phyloP scores from a whole-genome alignment of 1,140 invertebrate species.

The Streblospio benedicti region DNA sequence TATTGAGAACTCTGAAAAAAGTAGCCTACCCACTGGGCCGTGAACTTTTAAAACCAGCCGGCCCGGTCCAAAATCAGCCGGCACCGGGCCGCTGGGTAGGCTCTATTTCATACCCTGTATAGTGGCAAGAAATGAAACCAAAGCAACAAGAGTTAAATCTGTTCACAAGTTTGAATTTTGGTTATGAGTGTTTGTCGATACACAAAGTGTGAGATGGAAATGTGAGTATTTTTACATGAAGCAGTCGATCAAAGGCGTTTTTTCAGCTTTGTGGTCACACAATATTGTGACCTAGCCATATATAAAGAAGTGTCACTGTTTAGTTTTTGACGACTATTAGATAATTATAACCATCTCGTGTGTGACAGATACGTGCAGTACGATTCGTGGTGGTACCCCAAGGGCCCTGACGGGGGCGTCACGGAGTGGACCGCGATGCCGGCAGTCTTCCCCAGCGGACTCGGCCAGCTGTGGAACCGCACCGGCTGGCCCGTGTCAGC shows the following conservation, averaged over 20 bases:
- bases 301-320: neutral
- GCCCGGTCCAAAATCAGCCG: too few relatives aligned
- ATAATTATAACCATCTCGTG: neutral
- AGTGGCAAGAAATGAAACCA: too few relatives aligned
- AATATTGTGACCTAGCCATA: neutral
- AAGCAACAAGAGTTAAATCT: too few relatives aligned
- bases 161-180: too few relatives aligned
- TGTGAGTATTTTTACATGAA: neutral
- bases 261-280: neutral
- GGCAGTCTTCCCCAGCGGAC: constrained; percentile 28
- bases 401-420: constrained; percentile 24
- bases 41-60: too few relatives aligned
- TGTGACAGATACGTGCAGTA: constrained; percentile 31
- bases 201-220: neutral
- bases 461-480: constrained; percentile 24
- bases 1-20: too few relatives aligned
- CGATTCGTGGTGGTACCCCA: constrained; percentile 38
- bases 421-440: constrained; percentile 26
- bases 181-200: neutral
- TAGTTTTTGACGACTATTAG: neutral
- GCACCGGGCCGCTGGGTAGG: too few relatives aligned
- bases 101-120: too few relatives aligned
- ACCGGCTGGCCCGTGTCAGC: constrained; percentile 23
- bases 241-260: neutral
- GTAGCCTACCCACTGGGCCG: too few relatives aligned